These are phyloP conservation scores for Myotis planiceps DNA, from an alignment of 2,797 vertebrate genomes.

Conservation along the genomic window DNA sequence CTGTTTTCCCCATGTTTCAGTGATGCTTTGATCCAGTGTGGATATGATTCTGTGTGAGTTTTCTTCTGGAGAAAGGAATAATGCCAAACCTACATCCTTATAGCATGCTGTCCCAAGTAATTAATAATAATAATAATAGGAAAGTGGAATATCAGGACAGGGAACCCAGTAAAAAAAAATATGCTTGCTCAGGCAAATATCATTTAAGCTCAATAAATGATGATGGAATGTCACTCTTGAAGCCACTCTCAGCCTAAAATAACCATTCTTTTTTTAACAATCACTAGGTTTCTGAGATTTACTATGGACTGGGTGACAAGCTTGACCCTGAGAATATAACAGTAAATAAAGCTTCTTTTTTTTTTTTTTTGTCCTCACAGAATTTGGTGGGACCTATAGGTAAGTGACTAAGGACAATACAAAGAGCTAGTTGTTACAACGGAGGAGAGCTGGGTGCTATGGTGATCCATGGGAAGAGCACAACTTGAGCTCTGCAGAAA, in stretches of 20 bases:
- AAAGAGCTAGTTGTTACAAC: not conserved
- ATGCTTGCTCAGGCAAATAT: not conserved
- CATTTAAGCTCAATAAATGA: not conserved
- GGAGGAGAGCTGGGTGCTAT: rapidly evolving
- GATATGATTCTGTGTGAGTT: not conserved
- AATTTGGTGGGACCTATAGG: not conserved
- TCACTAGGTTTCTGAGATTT: not conserved
- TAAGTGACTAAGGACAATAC: not conserved
- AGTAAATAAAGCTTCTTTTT: not conserved
- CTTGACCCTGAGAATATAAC: not conserved
- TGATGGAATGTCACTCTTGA: not conserved
- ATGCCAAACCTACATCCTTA: not conserved
- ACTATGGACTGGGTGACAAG: not conserved
- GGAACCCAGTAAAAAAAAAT: not conserved
- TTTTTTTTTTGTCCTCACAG: not conserved
- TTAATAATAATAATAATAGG: not conserved
- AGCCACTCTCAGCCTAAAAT: not conserved
- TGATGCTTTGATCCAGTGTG: not conserved
- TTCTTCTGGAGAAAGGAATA: not conserved
- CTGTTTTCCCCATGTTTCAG: not conserved
- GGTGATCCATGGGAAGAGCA: rapidly evolving
- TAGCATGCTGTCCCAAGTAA: not conserved
- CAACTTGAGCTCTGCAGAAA: not conserved
- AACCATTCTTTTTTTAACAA: not conserved
- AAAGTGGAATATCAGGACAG: not conserved